These are phyloP conservation scores for Trichomalopsis sarcophagae DNA, from an alignment of 1,140 invertebrate genomes.

Conservation along the genomic window DNA sequence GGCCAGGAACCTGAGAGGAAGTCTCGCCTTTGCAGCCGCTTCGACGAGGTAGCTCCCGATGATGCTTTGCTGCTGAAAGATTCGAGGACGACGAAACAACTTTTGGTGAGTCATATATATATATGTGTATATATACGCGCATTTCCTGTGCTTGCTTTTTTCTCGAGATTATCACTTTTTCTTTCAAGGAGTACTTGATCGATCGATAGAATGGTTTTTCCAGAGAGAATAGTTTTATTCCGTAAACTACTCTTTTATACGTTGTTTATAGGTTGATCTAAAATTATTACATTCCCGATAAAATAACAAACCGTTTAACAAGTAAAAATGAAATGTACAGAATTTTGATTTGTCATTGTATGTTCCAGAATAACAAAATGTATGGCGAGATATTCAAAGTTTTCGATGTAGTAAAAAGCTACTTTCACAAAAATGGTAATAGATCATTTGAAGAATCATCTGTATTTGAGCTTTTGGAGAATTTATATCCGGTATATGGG, in stretches of 20 bases:
- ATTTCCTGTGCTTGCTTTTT: background rate
- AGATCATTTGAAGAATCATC: slow-evolving; percentile 35
- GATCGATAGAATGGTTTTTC: background rate
- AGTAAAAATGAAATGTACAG: too few relatives aligned
- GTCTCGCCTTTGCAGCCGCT: background rate
- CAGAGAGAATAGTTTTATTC: too few relatives aligned
- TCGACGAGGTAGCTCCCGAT: background rate
- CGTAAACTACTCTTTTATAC: too few relatives aligned
- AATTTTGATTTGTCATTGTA: background rate
- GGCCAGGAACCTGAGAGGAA: background rate
- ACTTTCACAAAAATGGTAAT: slow-evolving; percentile 34
- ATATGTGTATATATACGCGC: background rate
- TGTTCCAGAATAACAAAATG: slow-evolving; percentile 34
- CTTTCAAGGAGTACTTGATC: background rate
- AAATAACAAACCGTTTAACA: too few relatives aligned
- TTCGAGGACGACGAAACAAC: background rate
- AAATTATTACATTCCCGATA: too few relatives aligned
- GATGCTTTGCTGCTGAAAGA: background rate
- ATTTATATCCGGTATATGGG: slow-evolving; percentile 26
- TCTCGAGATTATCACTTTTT: background rate
- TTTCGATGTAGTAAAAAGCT: slow-evolving; percentile 31
- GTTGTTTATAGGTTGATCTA: too few relatives aligned
- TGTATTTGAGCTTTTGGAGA: slow-evolving; percentile 48
- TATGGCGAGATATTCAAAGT: slow-evolving; percentile 48
- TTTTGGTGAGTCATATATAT: background rate